These are phyloP conservation scores for Hirtodrosophila duncani DNA, from an alignment of 2,888 invertebrate species.

Conservation along the genomic window DNA sequence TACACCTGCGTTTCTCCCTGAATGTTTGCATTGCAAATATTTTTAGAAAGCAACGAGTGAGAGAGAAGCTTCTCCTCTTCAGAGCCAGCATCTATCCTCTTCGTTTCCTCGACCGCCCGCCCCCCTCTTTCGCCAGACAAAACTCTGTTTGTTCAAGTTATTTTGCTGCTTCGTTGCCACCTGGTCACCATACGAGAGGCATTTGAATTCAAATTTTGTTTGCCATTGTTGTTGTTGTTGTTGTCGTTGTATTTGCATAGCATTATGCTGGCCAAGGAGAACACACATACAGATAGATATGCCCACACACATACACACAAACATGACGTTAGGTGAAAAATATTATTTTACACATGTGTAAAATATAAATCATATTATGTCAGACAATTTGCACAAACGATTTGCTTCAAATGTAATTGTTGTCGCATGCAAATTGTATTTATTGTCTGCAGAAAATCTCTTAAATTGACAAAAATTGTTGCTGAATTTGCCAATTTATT, in stretches of 20 bases:
- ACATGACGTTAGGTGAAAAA: conserved; percentile 38
- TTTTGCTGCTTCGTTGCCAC: conserved; percentile 55
- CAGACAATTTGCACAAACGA: conserved; percentile 65
- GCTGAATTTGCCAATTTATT: not conserved
- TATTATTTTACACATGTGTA: conserved; percentile 50
- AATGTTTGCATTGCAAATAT: conserved; percentile 59
- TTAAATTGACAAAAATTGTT: conserved; percentile 23
- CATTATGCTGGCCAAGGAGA: conserved; percentile 50
- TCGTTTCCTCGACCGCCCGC: not conserved
- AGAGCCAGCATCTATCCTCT: not conserved
- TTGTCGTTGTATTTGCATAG: conserved; percentile 56
- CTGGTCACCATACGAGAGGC: conserved; percentile 30
- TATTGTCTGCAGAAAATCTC: conserved; percentile 38
- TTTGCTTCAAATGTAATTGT: conserved; percentile 43
- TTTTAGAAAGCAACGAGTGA: conserved; percentile 46
- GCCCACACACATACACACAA: conserved; percentile 7
- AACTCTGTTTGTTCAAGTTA: conserved; percentile 57
- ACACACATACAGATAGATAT: conserved; percentile 5
- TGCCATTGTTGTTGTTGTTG: conserved; percentile 23
- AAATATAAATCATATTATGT: conserved; percentile 68
- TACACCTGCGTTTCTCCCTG: conserved; percentile 32
- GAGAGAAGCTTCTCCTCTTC: not conserved
- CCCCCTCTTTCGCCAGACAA: not conserved
- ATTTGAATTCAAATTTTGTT: conserved; percentile 35
- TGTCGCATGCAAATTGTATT: conserved; percentile 39